phyloP scores from a whole-genome alignment of 1,140 invertebrate genomes.

The Sycophila sp. region DNA sequence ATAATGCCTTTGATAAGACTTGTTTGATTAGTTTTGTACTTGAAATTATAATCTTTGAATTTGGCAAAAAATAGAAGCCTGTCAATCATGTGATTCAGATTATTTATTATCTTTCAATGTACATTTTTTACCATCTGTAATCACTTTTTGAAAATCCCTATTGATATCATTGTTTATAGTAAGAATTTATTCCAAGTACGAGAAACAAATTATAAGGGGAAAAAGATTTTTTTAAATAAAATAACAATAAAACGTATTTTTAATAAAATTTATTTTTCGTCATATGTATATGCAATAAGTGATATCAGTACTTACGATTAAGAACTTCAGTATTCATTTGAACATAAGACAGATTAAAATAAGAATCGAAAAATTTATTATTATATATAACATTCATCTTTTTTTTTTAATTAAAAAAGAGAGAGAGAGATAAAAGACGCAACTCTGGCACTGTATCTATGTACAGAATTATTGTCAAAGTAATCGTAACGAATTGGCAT shows the following conservation, averaged over 20 bases:
- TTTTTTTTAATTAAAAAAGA: conserved; percentile 14
- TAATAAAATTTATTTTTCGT: conserved; percentile 33
- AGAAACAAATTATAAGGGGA: too few species aligned
- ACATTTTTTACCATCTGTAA: too few species aligned
- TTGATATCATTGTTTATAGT: too few species aligned
- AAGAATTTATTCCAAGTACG: too few species aligned
- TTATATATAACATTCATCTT: conserved; percentile 25
- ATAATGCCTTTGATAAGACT: too few species aligned
- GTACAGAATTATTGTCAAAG: conserved; percentile 32
- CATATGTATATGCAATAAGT: conserved; percentile 27
- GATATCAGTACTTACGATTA: conserved; percentile 26
- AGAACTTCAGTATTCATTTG: conserved; percentile 17
- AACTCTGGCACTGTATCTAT: conserved; percentile 26
- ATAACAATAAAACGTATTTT: not conserved
- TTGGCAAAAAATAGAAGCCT: too few species aligned
- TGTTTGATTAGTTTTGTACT: too few species aligned
- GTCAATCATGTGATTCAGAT: too few species aligned
- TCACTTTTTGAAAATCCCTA: too few species aligned
- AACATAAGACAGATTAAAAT: conserved; percentile 26
- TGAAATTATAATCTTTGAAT: too few species aligned
- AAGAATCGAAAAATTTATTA: conserved; percentile 26
- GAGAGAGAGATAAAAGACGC: conserved; percentile 22
- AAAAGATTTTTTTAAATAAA: too few species aligned
- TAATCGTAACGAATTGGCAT: conserved; percentile 28
- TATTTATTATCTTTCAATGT: too few species aligned